These are phyloP conservation scores for Coturnix japonica DNA, from an alignment of 2,113 vertebrate genomes.

Conservation along the genomic window DNA sequence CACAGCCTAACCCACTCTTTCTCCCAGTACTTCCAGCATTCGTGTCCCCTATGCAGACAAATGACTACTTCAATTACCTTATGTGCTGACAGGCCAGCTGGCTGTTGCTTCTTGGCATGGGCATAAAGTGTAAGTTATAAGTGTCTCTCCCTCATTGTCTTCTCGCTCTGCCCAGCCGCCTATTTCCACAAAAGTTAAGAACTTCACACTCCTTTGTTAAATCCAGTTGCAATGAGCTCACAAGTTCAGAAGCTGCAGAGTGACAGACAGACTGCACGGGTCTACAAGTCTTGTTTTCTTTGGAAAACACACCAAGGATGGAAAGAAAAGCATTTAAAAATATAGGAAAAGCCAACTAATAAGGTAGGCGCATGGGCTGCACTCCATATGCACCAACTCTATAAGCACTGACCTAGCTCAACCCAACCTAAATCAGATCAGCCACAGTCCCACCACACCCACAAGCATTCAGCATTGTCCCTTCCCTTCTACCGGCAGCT, in stretches of 20 bases:
- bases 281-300: not conserved
- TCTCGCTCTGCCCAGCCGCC: not conserved
- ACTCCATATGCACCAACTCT: not conserved
- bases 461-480: not conserved
- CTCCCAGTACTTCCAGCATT: not conserved
- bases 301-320: not conserved
- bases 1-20: constrained; percentile 2
- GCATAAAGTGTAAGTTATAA: constrained; percentile 14
- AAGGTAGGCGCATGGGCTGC: not conserved
- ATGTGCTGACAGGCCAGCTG: constrained; percentile 45
- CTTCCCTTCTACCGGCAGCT: not conserved
- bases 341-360: not conserved
- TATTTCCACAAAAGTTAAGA: constrained; percentile 3
- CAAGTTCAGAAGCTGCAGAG: not conserved
- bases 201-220: constrained; percentile 14
- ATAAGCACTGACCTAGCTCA: not conserved
- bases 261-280: not conserved
- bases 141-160: constrained; percentile 23
- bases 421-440: not conserved
- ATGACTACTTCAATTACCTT: constrained; percentile 57
- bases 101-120: constrained; percentile 35
- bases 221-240: not conserved
- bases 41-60: constrained; percentile 7
- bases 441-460: constrained; percentile 20
- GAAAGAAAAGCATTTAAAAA: too few species aligned